Percentiles rank a stretch among this genome's conserved stretches.
phyloP scores from a whole-genome alignment of 1,140 invertebrate species.

The Macrocentrus cingulum region DNA sequence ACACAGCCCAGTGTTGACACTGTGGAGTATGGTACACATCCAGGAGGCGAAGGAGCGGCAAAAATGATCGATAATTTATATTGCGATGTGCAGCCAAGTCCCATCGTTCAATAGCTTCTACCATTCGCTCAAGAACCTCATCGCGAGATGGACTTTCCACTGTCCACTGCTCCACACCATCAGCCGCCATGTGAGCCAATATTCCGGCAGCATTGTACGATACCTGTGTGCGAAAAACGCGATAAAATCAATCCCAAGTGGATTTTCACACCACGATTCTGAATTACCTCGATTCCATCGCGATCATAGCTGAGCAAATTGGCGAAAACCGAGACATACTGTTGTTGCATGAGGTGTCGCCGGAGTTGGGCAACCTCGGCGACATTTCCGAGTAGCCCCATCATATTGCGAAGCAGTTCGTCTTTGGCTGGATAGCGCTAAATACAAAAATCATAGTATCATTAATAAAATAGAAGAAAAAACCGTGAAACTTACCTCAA shows the following conservation, averaged over 20 bases:
- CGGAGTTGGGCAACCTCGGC: constrained; percentile 90
- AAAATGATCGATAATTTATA: constrained; percentile 96
- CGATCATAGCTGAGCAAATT: constrained; percentile 79
- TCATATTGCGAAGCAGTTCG: constrained; percentile 92
- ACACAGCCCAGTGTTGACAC: constrained; percentile 95
- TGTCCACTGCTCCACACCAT: constrained; percentile 83
- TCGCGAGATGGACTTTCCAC: constrained; percentile 69
- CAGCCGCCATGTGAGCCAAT: constrained; percentile 91
- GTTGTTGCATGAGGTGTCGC: constrained; percentile 78
- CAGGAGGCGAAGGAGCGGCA: constrained; percentile 84
- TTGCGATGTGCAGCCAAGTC: constrained; percentile 83
- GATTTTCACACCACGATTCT: too few relatives aligned
- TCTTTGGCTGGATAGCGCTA: constrained; percentile 84
- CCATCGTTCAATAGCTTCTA: constrained; percentile 84
- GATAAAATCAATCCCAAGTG: neutral
- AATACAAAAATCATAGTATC: constrained; percentile 28
- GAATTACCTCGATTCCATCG: constrained; percentile 90
- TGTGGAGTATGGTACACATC: constrained; percentile 80
- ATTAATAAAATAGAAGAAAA: constrained; percentile 1
- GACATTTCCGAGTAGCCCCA: constrained; percentile 94
- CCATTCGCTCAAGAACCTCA: constrained; percentile 76
- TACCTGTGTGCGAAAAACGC: constrained; percentile 61
- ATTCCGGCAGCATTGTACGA: constrained; percentile 97
- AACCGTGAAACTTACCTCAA: constrained; percentile 63
- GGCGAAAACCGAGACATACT: constrained; percentile 85